phyloP scores from a whole-genome alignment of 1,140 invertebrate species.

The Olivierus martensii region DNA sequence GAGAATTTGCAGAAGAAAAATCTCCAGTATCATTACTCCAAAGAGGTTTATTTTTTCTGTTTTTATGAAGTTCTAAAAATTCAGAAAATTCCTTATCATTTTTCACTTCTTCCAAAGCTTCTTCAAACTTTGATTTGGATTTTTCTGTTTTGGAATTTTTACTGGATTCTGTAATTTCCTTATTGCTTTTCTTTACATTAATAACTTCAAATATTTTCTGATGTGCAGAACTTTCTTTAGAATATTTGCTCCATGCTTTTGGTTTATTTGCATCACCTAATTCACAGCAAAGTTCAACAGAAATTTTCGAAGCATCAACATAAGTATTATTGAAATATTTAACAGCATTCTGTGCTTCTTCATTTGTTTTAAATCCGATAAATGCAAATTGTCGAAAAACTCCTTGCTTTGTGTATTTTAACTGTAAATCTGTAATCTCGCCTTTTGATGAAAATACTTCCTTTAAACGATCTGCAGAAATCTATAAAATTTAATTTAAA shows the following conservation, averaged over 20 bases:
- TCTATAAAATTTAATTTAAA: slow-evolving; percentile 39
- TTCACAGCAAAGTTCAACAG: slow-evolving; percentile 52
- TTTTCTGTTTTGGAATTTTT: slow-evolving; percentile 24
- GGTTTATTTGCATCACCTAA: slow-evolving; percentile 70
- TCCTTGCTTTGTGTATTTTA: slow-evolving; percentile 82
- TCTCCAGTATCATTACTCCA: slow-evolving; percentile 52
- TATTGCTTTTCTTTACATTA: slow-evolving; percentile 3
- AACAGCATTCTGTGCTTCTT: slow-evolving; percentile 57
- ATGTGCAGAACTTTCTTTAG: slow-evolving; percentile 45
- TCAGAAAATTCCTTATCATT: slow-evolving; percentile 79
- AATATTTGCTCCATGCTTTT: slow-evolving; percentile 79
- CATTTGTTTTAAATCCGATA: slow-evolving; percentile 66
- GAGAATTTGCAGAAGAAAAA: background rate
- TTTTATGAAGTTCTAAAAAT: slow-evolving; percentile 64
- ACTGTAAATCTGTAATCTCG: slow-evolving; percentile 72
- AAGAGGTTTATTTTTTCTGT: slow-evolving; percentile 37
- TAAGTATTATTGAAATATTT: slow-evolving; percentile 69
- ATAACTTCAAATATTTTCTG: slow-evolving; percentile 5
- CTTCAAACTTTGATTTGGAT: slow-evolving; percentile 21
- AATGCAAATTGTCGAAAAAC: slow-evolving; percentile 85
- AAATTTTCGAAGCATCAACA: slow-evolving; percentile 61
- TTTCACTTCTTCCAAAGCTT: slow-evolving; percentile 41
- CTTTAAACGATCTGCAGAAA: slow-evolving; percentile 58
- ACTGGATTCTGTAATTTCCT: slow-evolving; percentile 3
- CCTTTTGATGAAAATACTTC: slow-evolving; percentile 64